A percentile compares a stretch with the other conserved stretches of the same genome.
These are phyloP conservation scores for Operophtera brumata DNA, from an alignment of 2,888 invertebrate species.

Conservation along the genomic window DNA sequence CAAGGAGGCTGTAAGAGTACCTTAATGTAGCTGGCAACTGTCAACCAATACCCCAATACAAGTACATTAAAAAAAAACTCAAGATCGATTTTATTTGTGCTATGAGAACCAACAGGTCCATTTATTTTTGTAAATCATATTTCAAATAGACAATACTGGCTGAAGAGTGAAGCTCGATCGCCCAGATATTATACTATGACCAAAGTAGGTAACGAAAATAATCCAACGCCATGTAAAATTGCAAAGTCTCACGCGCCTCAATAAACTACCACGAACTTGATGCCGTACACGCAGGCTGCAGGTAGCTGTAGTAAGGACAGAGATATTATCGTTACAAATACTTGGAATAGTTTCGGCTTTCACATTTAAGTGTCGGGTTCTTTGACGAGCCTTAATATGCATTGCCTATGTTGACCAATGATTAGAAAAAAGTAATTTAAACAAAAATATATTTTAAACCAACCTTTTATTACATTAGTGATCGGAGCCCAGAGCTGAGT, in stretches of 20 bases:
- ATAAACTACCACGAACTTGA: conserved; percentile 55
- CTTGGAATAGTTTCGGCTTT: conserved; percentile 44
- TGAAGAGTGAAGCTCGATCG: too few relatives aligned
- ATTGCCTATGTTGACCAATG: background rate
- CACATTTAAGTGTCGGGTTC: conserved; percentile 16
- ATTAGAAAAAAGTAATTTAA: too few relatives aligned
- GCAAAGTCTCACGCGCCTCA: conserved; percentile 47
- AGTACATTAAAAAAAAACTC: background rate
- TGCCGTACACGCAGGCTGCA: conserved; percentile 45
- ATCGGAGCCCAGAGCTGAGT: too few relatives aligned
- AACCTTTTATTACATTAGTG: too few relatives aligned
- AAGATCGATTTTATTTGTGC: background rate
- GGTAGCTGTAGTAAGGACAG: conserved; percentile 48
- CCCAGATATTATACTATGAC: too few relatives aligned
- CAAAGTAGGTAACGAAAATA: too few relatives aligned
- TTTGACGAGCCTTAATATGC: conserved; percentile 12
- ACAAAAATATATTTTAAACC: too few relatives aligned
- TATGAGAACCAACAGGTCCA: too few relatives aligned
- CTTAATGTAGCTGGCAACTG: background rate
- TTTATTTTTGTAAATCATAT: too few relatives aligned
- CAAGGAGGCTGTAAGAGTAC: conserved; percentile 28
- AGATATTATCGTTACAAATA: conserved; percentile 52
- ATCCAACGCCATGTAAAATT: background rate
- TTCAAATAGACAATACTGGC: too few relatives aligned
- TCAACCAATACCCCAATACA: background rate